Evolutionary conservation across 2,888 invertebrate species (phyloP).

Genomic region (Pegoplata infirma): DNA sequence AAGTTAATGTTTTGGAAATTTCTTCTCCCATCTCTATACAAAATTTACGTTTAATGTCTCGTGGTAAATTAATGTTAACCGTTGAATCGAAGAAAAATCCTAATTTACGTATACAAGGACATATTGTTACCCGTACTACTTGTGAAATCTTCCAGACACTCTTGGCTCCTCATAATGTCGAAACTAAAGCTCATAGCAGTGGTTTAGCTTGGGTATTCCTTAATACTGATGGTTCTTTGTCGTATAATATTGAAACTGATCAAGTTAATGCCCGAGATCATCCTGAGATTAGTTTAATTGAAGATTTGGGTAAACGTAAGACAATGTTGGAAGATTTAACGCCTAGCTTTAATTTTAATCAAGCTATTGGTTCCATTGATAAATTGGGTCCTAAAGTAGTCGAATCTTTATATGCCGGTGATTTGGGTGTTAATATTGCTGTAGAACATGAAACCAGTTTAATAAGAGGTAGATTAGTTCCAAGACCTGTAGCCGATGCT

Average conservation of each 20-base stretch:
- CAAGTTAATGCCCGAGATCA: constrained; percentile 81
- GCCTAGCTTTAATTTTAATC: constrained; percentile 80
- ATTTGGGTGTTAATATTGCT: constrained; percentile 87
- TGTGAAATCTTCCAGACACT: constrained; percentile 90
- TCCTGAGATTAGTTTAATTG: constrained; percentile 85
- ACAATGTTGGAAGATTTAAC: constrained; percentile 87
- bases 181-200: constrained; percentile 79
- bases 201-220: constrained; percentile 89
- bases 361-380: constrained; percentile 87
- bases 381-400: constrained; percentile 88
- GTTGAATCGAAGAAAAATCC: constrained; percentile 85
- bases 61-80: constrained; percentile 86
- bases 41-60: constrained; percentile 86
- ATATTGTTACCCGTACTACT: constrained; percentile 85
- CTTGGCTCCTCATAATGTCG: constrained; percentile 80
- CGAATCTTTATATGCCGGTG: constrained; percentile 89
- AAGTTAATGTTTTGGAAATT: constrained; percentile 88
- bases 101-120: constrained; percentile 83
- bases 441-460: constrained; percentile 80
- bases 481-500: constrained; percentile 86
- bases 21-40: constrained; percentile 87
- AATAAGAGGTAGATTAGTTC: constrained; percentile 84
- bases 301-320: constrained; percentile 85
- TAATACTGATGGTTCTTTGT: constrained; percentile 87
- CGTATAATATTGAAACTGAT: constrained; percentile 87